Percentiles rank a stretch among this genome's conserved stretches.
phyloP scores from a whole-genome alignment of 2,888 invertebrate species.

The Ectemnius lituratus region DNA sequence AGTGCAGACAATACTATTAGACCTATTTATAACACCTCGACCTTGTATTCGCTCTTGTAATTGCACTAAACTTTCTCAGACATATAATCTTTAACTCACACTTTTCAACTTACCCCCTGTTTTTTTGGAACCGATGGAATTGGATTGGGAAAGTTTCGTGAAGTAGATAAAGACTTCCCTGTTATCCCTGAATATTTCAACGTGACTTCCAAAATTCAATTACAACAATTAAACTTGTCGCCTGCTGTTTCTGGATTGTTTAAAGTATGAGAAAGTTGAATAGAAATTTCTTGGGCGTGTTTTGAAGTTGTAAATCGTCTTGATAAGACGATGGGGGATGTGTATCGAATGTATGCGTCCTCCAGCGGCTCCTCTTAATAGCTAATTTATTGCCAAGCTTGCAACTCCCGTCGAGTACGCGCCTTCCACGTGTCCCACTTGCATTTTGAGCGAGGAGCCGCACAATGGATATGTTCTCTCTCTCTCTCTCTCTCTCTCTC shows the following conservation, averaged over 20 bases:
- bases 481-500: background rate
- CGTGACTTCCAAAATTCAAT: too few species aligned
- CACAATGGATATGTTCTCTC: conserved; percentile 20
- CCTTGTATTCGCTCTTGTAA: conserved; percentile 42
- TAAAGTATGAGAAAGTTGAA: too few species aligned
- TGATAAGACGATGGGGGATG: too few species aligned
- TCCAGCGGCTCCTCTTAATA: conserved; percentile 24
- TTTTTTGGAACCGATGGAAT: too few species aligned
- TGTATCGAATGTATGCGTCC: conserved; percentile 11
- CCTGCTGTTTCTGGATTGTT: too few species aligned
- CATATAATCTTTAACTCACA: background rate
- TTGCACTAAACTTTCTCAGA: conserved; percentile 13
- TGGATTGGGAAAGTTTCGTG: too few species aligned
- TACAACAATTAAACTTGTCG: too few species aligned
- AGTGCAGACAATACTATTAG: conserved; percentile 48
- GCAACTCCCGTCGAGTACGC: conserved; percentile 34
- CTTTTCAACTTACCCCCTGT: too few species aligned
- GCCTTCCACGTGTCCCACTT: conserved; percentile 44
- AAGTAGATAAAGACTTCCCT: too few species aligned
- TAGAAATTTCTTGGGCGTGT: background rate
- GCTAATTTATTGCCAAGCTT: conserved; percentile 48
- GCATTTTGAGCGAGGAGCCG: conserved; percentile 36
- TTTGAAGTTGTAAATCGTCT: background rate
- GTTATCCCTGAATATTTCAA: too few species aligned
- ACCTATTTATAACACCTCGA: conserved; percentile 38